A percentile compares a stretch with the other conserved stretches of the same genome.
phyloP scores from a whole-genome alignment of 2,113 vertebrate species.

The Trichechus manatus region DNA sequence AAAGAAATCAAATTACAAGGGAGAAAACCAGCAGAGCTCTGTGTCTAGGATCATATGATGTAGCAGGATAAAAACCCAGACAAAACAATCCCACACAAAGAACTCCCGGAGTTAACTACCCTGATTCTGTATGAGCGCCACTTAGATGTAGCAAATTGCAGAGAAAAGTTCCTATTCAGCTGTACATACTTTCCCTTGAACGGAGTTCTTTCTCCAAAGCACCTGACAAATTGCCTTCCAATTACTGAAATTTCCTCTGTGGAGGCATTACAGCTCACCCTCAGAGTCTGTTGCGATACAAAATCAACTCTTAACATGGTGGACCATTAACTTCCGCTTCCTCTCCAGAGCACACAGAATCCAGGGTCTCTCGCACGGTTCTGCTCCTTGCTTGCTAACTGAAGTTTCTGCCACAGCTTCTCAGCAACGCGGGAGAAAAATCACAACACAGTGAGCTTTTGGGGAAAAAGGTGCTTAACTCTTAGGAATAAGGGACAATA shows the following conservation, averaged over 20 bases:
- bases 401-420: not conserved
- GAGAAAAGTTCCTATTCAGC: not conserved
- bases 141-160: not conserved
- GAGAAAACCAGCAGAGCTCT: not conserved
- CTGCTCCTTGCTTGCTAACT: too few relatives aligned
- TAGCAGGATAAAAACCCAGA: not conserved
- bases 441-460: not conserved
- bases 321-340: too few relatives aligned
- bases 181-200: rapidly evolving
- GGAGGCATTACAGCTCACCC: too few relatives aligned
- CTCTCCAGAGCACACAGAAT: not conserved
- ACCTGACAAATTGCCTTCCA: not conserved
- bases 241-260: not conserved
- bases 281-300: not conserved
- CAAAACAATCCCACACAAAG: not conserved
- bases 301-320: not conserved
- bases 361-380: rapidly evolving
- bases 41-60: not conserved
- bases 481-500: too few relatives aligned
- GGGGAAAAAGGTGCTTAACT: not conserved
- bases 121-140: too few relatives aligned
- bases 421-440: rapidly evolving
- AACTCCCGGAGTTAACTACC: not conserved
- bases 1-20: not conserved
- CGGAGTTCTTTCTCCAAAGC: not conserved